These are phyloP conservation scores for Agonopterix arenella DNA, from an alignment of 2,888 invertebrate species.

Conservation along the genomic window DNA sequence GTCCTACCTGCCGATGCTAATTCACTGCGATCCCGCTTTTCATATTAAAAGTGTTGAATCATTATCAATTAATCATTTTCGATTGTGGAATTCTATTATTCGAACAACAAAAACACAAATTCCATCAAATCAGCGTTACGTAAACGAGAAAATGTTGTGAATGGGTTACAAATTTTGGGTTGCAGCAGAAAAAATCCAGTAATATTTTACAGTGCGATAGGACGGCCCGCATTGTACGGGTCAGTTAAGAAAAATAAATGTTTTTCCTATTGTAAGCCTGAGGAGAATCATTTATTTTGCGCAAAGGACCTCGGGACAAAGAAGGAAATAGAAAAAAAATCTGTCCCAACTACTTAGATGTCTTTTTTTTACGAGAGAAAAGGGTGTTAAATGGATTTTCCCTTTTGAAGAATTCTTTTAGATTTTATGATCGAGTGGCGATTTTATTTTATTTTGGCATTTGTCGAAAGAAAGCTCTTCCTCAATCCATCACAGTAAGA, in stretches of 20 bases:
- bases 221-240: constrained; percentile 20
- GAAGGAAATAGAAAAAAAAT: constrained; percentile 24
- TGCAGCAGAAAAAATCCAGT: not conserved
- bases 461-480: not conserved
- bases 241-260: constrained; percentile 40
- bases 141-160: not conserved
- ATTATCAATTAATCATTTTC: constrained; percentile 43
- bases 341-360: constrained; percentile 10
- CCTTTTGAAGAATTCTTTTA: constrained; percentile 17
- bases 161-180: constrained; percentile 2
- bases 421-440: constrained; percentile 16
- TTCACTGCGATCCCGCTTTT: constrained; percentile 16
- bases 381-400: constrained; percentile 6
- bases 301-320: constrained; percentile 24
- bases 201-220: constrained; percentile 14
- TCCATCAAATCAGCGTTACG: constrained; percentile 6
- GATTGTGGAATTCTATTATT: constrained; percentile 28
- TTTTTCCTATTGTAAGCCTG: constrained; percentile 35
- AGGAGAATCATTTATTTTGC: constrained; percentile 44
- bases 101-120: constrained; percentile 8
- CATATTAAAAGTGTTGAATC: constrained; percentile 26
- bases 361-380: constrained; percentile 6
- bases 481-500: not conserved
- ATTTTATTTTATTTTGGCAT: constrained; percentile 4
- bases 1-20: constrained; percentile 25